A percentile compares a stretch with the other conserved stretches of the same genome.
phyloP scores from a whole-genome alignment of 2,113 vertebrate genomes.

The Perccottus glenii region DNA sequence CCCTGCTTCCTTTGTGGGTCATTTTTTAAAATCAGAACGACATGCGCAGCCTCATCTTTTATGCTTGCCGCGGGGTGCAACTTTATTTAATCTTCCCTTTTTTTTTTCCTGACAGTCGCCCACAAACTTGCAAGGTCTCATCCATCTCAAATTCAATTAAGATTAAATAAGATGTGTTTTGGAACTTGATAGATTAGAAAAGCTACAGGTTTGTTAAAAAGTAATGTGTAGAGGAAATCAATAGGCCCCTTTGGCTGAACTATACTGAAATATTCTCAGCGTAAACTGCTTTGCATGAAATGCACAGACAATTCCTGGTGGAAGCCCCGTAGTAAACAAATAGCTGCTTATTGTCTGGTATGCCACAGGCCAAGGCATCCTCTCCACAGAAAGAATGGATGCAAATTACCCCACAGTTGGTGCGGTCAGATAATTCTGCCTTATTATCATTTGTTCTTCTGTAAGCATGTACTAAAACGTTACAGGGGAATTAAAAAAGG shows the following conservation, averaged over 20 bases:
- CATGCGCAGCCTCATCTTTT: slow-evolving; percentile 27
- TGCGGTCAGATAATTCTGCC: slow-evolving; percentile 49
- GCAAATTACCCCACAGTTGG: slow-evolving; percentile 45
- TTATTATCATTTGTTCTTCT: slow-evolving; percentile 51
- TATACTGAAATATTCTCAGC: background rate
- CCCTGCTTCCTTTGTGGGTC: slow-evolving; percentile 6
- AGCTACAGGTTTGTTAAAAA: slow-evolving; percentile 11
- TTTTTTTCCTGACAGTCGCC: slow-evolving; percentile 31
- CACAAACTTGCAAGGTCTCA: slow-evolving; percentile 32
- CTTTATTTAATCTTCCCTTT: slow-evolving; percentile 43
- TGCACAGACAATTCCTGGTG: slow-evolving; percentile 6
- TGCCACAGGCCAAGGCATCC: slow-evolving; percentile 17
- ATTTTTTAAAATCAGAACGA: slow-evolving; percentile 31
- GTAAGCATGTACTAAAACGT: slow-evolving; percentile 54
- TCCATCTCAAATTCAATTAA: slow-evolving; percentile 41
- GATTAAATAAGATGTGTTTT: slow-evolving; percentile 19
- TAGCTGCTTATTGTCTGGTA: slow-evolving; percentile 32
- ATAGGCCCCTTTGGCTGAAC: background rate
- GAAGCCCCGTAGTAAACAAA: slow-evolving; percentile 39
- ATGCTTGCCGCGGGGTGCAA: slow-evolving; percentile 17
- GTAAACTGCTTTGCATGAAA: slow-evolving; percentile 5
- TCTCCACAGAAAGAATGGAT: slow-evolving; percentile 18
- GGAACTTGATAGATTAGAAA: slow-evolving; percentile 22
- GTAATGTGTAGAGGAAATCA: background rate
- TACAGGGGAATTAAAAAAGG: slow-evolving; percentile 39